Evolutionary conservation across 2,797 vertebrate genomes (phyloP), one percentile per base, ranked within the genome.

Genomic region (Orientallactaga sibirica): DNA sequence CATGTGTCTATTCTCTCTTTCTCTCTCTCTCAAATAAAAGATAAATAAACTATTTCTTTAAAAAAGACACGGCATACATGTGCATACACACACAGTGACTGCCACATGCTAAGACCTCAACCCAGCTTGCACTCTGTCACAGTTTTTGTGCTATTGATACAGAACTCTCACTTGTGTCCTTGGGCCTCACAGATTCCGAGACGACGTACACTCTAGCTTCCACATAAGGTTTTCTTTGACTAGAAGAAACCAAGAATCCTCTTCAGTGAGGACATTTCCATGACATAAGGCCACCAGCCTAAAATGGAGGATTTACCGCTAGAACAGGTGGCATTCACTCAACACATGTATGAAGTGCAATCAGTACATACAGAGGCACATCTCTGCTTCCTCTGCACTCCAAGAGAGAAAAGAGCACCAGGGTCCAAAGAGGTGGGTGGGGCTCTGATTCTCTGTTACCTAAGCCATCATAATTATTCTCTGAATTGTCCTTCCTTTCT

Each of bases 331-430:
- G 1, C 33, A 80, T 12, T 11, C 25, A 12, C 16, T 52, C 48
- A 48, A 48, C 48, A 14, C 58, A 37, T 43, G 11, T n/a, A 18
- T 62, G 48, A 90, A 52, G 22, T 7, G 3, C 22, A 83, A 11
- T 25, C 25, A 3, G 2, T 5, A 27, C 75, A 52, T 3, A 7
- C 1, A 0, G 16, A 88, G 12, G 18, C 2, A 2, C 33, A 1
- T 7, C 10, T 33, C 20, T 33, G 9, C 43, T 58, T 76, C 58
- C 58, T 33, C 1, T 2, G 7, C 27, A 71, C 70, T 61, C 33
- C 4, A 33, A 29, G 18, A 67, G 20, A 25, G 24, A 43, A 73
- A 79, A 41, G 27, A 79, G 29, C 12, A 0, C 8, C 15, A 0
- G 41, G 43, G 19, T 61, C 33, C 55, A 29, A 75, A 81, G 33